phyloP scores from a whole-genome alignment of 2,797 vertebrate genomes.

The Sciurus carolinensis region DNA sequence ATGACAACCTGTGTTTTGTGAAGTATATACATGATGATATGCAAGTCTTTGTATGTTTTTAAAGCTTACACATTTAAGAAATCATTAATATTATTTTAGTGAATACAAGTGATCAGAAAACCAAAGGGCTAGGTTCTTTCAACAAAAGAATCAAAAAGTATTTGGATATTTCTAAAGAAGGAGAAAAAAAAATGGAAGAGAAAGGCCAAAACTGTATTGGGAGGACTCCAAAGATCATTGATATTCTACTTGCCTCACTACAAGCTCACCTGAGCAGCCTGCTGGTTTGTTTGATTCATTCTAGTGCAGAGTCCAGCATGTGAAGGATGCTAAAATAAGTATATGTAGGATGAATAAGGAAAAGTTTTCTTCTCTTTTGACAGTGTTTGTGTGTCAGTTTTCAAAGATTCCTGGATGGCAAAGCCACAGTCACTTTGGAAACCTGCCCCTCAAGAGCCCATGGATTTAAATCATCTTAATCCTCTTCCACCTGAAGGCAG shows the following conservation, averaged over 20 bases:
- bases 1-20: neutral
- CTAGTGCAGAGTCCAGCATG: neutral
- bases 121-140: neutral
- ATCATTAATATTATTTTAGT: neutral
- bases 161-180: neutral
- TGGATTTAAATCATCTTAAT: neutral
- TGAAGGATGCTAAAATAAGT: neutral
- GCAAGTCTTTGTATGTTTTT: neutral
- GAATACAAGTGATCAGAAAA: slow-evolving; percentile 10
- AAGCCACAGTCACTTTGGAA: neutral
- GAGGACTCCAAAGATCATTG: neutral
- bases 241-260: neutral
- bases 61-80: neutral
- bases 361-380: neutral
- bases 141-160: neutral
- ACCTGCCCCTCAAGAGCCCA: neutral
- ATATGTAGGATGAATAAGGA: neutral
- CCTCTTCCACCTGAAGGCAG: neutral
- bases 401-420: neutral
- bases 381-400: neutral
- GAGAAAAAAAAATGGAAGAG: neutral
- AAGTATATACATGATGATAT: neutral
- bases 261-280: neutral
- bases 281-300: neutral
- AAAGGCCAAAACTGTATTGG: neutral